phyloP scores from a whole-genome alignment of 2,888 invertebrate genomes.

The Brachyopa scutellaris region DNA sequence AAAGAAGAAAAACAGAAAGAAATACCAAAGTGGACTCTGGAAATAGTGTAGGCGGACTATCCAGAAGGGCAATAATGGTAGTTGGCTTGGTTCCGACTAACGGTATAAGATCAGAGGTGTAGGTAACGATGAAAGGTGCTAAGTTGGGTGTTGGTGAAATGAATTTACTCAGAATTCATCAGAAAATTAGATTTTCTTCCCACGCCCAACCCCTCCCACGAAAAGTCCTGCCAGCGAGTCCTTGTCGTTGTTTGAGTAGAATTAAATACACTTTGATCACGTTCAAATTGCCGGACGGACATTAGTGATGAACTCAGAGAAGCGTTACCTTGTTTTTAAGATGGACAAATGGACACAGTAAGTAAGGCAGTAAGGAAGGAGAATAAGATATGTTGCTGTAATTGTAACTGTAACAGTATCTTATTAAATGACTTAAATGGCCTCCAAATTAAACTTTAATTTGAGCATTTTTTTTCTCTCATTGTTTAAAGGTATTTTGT shows the following conservation, averaged over 20 bases:
- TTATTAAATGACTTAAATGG: too few species aligned
- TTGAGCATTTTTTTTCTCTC: too few species aligned
- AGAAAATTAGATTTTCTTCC: constrained; percentile 54
- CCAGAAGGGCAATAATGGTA: neutral
- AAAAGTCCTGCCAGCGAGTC: too few species aligned
- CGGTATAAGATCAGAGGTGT: constrained; percentile 6
- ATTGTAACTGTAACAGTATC: too few species aligned
- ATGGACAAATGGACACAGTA: neutral
- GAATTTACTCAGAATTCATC: constrained; percentile 26
- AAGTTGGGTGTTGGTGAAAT: neutral
- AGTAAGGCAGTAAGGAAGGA: neutral
- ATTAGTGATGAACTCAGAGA: neutral
- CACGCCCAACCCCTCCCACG: too few species aligned
- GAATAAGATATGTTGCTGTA: constrained; percentile 47
- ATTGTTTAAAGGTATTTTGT: too few species aligned
- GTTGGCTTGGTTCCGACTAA: neutral
- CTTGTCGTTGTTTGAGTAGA: neutral
- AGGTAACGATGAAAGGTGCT: constrained; percentile 28
- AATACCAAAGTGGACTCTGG: too few species aligned
- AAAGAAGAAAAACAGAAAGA: constrained; percentile 7
- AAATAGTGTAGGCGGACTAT: too few species aligned
- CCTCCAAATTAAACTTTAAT: too few species aligned
- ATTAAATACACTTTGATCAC: constrained; percentile 17
- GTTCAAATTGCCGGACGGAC: constrained; percentile 7
- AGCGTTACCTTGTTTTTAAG: neutral